Base-by-base conservation (phyloP, 2,888 invertebrate genomes). In the Thysanoteuthis rhombus region DNA sequence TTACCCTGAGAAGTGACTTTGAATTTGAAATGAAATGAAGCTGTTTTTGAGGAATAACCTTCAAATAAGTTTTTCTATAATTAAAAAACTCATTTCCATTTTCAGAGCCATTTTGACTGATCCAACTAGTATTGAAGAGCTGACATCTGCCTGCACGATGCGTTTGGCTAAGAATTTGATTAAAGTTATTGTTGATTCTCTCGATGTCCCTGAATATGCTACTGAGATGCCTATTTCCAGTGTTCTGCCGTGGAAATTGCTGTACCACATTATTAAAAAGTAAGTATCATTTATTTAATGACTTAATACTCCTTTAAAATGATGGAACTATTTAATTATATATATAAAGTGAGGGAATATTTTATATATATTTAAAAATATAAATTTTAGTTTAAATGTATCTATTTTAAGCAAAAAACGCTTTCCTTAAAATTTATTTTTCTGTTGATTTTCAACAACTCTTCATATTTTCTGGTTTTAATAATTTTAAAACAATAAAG, bases 181-280 rank as follows among this genome's bases (percentile, higher is more conserved):
- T 40, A 98, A 98, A 95, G 98, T 98, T 93, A 98, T 98, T 94
- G 98, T 98, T 93, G 98, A 98, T 96, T 98, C 98, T 97, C 97
- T 99, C 94, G 98, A 98, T 96, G 97, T 97, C 0, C 97, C 97
- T 6, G 98, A 98, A 75, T 98, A 97, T 96, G 97, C 97, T 45
- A 97, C 97, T 52, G 98, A 98, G 94, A 97, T 97, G 96, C 98
- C 98, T 0, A 97, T 98, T 93, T 98, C 98, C 94, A 98, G 98
- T 32, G 98, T 98, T 32, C 97, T 98, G 10, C 98, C 98, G 12
- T 99, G 99, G 99, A 98, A 98, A 94, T 97, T 99, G 94, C 97
- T 99, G 95, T 98, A 99, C 97, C 98, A 98, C 95, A 98, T 99
- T 94, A 97, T 99, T 93, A 98, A 98, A 94, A 97, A 98, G 96